Evolutionary conservation across 1,140 invertebrate species (phyloP), one percentile per base, ranked within the genome.

Genomic region (Vollenhovia emeryi): DNA sequence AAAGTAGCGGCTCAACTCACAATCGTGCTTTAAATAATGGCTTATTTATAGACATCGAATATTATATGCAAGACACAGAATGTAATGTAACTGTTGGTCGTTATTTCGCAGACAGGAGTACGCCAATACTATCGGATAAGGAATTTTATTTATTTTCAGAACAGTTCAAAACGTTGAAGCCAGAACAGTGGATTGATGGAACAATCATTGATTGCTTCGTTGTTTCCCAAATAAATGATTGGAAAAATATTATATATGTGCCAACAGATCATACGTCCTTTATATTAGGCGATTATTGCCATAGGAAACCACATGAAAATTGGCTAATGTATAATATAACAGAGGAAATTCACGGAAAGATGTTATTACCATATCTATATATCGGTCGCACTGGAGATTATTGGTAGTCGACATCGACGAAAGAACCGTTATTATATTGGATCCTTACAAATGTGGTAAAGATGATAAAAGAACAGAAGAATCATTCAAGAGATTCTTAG

Each of bases 281-380:
- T 60, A 59, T 78, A 33, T 27, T 83, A 43, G 85, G 85, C 18
- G 36, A 83, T 21, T 24, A 60, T 13, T 52, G 50, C 21, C 6
- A 40, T 18, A 69, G 50, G 36, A 76, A 78, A 69, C 18, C 40
- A 36, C 18, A 36, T 71, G 40, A 30, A 64, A 36, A 64, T 21
- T 62, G 40, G 40, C 18, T 55, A 36, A 79, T 60, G 48, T 48
- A 40, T n/a, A 43, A 43, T 11, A 68, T 40, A 68, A 48, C 4
- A 43, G 64, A 68, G 18, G 18, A 43, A n/a, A 21, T 48, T 24
- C 64, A 40, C 36, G 33, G 36, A 9, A 68, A 68, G 62, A 45
- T 89, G 3, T 80, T 89, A 30, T 52, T 89, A 36, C 86, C 88
- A 13, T 89, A 76, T 48, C 13, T 75, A 11, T 75, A 11, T 71